Evolutionary conservation across 2,113 vertebrate genomes (phyloP).

Genomic region (Perognathus longimembris): DNA sequence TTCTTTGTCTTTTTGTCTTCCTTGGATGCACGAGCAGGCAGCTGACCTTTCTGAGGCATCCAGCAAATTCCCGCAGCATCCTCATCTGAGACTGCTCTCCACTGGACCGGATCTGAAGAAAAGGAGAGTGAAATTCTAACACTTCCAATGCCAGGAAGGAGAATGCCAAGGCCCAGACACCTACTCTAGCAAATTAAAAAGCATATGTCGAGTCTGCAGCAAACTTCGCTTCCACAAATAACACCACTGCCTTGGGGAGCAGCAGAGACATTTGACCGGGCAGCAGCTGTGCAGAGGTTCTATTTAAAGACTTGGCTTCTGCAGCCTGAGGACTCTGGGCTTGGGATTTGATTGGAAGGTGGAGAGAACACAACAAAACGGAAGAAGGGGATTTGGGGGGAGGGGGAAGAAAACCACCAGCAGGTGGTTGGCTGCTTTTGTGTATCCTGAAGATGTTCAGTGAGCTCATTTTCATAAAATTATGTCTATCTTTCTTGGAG

Average conservation of each 20-base stretch:
- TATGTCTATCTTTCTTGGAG: slow-evolving; percentile 41
- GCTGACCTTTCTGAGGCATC: slow-evolving; percentile 74
- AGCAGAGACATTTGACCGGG: slow-evolving; percentile 67
- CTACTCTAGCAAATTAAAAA: slow-evolving; percentile 62
- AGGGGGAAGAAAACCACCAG: slow-evolving; percentile 28
- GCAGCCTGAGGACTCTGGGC: slow-evolving; percentile 57
- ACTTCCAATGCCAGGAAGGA: slow-evolving; percentile 46
- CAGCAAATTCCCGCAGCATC: slow-evolving; percentile 63
- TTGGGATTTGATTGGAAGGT: slow-evolving; percentile 66
- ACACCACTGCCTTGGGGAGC: slow-evolving; percentile 69
- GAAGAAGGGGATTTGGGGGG: slow-evolving; percentile 41
- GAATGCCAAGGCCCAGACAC: slow-evolving; percentile 54
- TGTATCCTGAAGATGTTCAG: slow-evolving; percentile 48
- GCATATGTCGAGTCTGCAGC: slow-evolving; percentile 51
- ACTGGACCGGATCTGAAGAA: slow-evolving; percentile 56
- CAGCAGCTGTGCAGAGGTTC: slow-evolving; percentile 66
- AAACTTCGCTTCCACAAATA: slow-evolving; percentile 77
- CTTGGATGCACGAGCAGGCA: slow-evolving; percentile 13
- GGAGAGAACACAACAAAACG: slow-evolving; percentile 22
- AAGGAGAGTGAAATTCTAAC: slow-evolving; percentile 56
- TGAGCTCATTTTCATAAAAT: slow-evolving; percentile 71
- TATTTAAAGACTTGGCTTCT: slow-evolving; percentile 76
- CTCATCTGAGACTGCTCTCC: slow-evolving; percentile 60
- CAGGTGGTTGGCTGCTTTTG: slow-evolving; percentile 63
- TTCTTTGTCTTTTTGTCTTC: not conserved